Base-by-base conservation (phyloP, 2,888 invertebrate genomes). In the Argyra leucocephala region DNA sequence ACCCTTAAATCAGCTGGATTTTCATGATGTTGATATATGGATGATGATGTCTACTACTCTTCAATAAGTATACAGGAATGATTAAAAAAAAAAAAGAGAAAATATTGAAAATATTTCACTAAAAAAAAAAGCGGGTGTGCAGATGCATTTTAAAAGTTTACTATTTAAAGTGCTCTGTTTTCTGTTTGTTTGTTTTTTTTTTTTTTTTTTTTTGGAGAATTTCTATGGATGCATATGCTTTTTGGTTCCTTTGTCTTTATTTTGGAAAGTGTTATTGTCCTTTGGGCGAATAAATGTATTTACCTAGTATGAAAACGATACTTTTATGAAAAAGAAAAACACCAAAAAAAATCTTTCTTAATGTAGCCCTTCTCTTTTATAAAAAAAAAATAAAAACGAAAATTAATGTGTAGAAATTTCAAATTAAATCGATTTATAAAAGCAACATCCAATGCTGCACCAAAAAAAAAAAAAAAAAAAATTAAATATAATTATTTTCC, bases 71-170 rank as follows among this genome's bases (percentile, higher is more conserved):
- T 37, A 37, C 12, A 9, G 3, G 37, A 9, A 37, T 37, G 12
- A 10, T 9, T 37, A 12, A 10, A 15, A 31, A 31, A 31, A 9
- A 37, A 37, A 18, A 18, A 12, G n/a, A n/a, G 18, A 5, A 9
- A 48, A 48, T 48, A 31, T 48, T 48, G 48, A 48, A 48, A 48
- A 18, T 48, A 31, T 31, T 31, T 31, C 10, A 31, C 10, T 12
- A 59, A 5, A 23, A 23, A 6, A 12, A 23, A 24, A 31, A 31
- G 21, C 61, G 26, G 31, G 61, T 61, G 26, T 61, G 26, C 61
- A 61, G 61, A 61, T 61, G 61, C 61, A 61, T 61, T 61, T 59
- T 22, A 21, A 57, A 57, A 22, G 10, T 21, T 57, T 15, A 18
- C 3, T 57, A 21, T 57, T n/a, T 57, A 57, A 57, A 31, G 6